phyloP scores from a whole-genome alignment of 2,888 invertebrate species.

The Phorcus lineatus region DNA sequence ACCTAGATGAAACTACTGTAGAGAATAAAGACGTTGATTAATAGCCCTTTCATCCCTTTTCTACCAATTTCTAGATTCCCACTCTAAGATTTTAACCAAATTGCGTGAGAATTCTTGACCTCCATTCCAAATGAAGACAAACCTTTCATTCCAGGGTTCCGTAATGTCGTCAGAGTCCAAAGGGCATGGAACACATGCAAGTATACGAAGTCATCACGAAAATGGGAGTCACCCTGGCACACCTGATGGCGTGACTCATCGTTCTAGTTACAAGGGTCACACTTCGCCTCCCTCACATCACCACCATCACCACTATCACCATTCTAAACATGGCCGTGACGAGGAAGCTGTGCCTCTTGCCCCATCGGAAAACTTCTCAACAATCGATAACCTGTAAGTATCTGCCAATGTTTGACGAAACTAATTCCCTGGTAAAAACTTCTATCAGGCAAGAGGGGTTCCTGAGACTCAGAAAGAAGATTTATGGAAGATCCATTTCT shows the following conservation, averaged over 20 bases:
- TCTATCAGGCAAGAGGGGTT: too few relatives aligned
- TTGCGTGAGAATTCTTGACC: too few relatives aligned
- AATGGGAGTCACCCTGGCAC: conserved; percentile 18
- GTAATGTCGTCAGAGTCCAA: conserved; percentile 27
- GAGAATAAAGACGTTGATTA: too few relatives aligned
- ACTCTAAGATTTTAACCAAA: too few relatives aligned
- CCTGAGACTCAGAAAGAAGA: too few relatives aligned
- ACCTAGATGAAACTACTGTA: too few relatives aligned
- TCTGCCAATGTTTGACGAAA: too few relatives aligned
- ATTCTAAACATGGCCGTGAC: conserved; percentile 29
- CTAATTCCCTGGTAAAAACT: too few relatives aligned
- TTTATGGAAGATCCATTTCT: too few relatives aligned
- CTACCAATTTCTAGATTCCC: too few relatives aligned
- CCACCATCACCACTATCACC: conserved; percentile 25
- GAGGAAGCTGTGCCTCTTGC: conserved; percentile 41
- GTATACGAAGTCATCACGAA: conserved; percentile 29
- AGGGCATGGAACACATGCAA: conserved; percentile 35
- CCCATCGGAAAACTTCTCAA: conserved; percentile 27
- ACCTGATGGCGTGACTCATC: neutral
- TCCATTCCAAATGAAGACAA: too few relatives aligned
- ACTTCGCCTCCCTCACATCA: conserved; percentile 11
- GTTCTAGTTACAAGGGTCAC: neutral
- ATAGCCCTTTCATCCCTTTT: too few relatives aligned
- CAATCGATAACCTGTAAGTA: neutral
- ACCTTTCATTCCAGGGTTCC: conserved; percentile 23